Evolutionary conservation across 2,797 vertebrate genomes (phyloP).

Genomic region (Potorous gilbertii): DNA sequence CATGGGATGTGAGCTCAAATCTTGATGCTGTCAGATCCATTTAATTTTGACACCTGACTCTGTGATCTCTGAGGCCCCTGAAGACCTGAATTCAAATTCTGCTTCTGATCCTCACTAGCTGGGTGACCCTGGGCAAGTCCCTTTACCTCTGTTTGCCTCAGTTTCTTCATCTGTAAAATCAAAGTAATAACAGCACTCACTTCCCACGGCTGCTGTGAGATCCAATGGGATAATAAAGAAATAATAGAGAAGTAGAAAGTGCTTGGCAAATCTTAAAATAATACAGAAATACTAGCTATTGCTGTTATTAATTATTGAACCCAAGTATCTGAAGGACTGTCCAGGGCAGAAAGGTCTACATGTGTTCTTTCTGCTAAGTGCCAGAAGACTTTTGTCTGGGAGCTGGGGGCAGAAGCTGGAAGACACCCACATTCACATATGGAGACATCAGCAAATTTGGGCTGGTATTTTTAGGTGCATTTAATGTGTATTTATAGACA

Average conservation of each 20-base stretch:
- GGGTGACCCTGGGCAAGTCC: background rate
- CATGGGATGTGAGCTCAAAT: too few species aligned
- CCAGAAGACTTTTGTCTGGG: too few species aligned
- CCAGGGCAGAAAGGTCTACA: too few species aligned
- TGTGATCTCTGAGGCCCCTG: too few species aligned
- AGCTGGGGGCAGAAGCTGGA: background rate
- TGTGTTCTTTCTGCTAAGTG: too few species aligned
- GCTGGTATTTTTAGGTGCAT: background rate
- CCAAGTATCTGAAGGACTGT: too few species aligned
- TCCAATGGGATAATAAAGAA: background rate
- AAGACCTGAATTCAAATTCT: too few species aligned
- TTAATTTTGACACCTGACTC: too few species aligned
- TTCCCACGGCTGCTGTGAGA: background rate
- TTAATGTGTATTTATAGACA: background rate
- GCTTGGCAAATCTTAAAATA: background rate
- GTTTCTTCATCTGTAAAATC: background rate
- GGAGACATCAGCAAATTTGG: conserved; percentile 8
- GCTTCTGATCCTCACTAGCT: background rate
- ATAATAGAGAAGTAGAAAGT: background rate
- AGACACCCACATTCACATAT: background rate
- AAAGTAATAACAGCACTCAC: background rate
- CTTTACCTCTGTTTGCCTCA: background rate
- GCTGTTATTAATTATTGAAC: background rate
- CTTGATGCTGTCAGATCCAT: too few species aligned
- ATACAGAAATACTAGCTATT: background rate